Percentiles rank a stretch among this genome's conserved stretches.
These are phyloP conservation scores for Fissipunctia ypsillon DNA, from an alignment of 2,888 invertebrate species.

Conservation along the genomic window DNA sequence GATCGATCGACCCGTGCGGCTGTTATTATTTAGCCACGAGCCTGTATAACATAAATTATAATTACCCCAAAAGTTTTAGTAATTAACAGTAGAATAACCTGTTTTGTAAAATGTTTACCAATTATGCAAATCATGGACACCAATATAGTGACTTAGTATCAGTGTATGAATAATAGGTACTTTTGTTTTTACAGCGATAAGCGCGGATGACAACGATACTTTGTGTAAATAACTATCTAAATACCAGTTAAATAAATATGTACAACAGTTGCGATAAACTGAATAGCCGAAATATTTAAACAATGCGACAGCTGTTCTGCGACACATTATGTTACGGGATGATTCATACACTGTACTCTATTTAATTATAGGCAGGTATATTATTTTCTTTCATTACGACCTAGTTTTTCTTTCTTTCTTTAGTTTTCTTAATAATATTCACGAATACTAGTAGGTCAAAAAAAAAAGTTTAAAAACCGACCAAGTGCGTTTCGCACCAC, in stretches of 20 bases:
- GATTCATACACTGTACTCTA: slow-evolving; percentile 8
- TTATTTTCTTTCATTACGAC: neutral
- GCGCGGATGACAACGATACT: slow-evolving; percentile 10
- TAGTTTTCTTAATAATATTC: neutral
- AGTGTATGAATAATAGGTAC: slow-evolving; percentile 12
- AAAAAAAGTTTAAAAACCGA: neutral
- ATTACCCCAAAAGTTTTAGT: too few relatives aligned
- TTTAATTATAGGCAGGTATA: too few relatives aligned
- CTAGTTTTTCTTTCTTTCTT: neutral
- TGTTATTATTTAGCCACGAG: too few relatives aligned
- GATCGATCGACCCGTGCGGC: too few relatives aligned
- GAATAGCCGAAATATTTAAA: slow-evolving; percentile 20
- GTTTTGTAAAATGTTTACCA: neutral
- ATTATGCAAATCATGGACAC: slow-evolving; percentile 21
- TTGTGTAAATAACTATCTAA: slow-evolving; percentile 19
- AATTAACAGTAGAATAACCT: neutral
- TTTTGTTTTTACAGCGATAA: slow-evolving; percentile 39
- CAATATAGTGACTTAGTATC: slow-evolving; percentile 6
- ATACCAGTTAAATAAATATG: slow-evolving; percentile 2
- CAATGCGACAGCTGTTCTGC: slow-evolving; percentile 12
- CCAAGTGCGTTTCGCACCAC: neutral
- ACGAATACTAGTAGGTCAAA: neutral
- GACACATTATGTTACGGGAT: slow-evolving; percentile 7
- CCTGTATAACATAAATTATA: too few relatives aligned
- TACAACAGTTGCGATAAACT: slow-evolving; percentile 2